phyloP scores from a whole-genome alignment of 2,888 invertebrate genomes.

The Cataglyphis albicans region DNA sequence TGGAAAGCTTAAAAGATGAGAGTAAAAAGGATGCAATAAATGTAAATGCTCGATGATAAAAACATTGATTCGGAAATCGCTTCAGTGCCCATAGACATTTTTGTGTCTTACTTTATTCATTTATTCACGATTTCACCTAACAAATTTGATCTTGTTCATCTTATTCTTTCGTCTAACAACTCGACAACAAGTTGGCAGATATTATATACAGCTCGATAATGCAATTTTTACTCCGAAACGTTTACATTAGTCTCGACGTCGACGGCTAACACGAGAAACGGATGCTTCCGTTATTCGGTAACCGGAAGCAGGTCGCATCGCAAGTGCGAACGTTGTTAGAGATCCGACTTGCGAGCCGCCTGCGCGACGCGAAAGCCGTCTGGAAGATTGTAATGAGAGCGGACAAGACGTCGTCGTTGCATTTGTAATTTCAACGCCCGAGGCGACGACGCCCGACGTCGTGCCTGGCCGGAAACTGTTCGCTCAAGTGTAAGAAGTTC shows the following conservation, averaged over 20 bases:
- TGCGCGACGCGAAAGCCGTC: conserved; percentile 56
- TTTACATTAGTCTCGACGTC: conserved; percentile 10
- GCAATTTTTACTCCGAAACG: conserved; percentile 59
- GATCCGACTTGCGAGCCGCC: conserved; percentile 61
- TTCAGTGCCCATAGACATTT: neutral
- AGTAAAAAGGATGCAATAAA: neutral
- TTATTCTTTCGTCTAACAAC: neutral
- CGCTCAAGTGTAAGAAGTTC: conserved; percentile 77
- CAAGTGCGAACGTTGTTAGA: conserved; percentile 61
- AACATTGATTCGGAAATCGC: neutral
- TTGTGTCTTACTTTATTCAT: neutral
- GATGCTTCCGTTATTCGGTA: conserved; percentile 64
- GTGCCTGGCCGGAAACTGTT: conserved; percentile 70
- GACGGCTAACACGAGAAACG: conserved; percentile 8
- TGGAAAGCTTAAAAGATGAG: too few relatives aligned
- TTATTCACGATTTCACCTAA: neutral
- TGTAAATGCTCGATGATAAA: neutral
- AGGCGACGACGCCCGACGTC: conserved; percentile 64
- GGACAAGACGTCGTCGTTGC: conserved; percentile 71
- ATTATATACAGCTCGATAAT: conserved; percentile 64
- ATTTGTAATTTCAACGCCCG: conserved; percentile 78
- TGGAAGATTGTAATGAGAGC: conserved; percentile 72
- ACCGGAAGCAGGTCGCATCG: conserved; percentile 49
- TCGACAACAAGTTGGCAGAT: conserved; percentile 20
- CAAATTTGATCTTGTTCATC: neutral